A percentile compares a stretch with the other conserved stretches of the same genome.
Evolutionary conservation across 2,797 vertebrate species (phyloP).

Genomic region (Eutrigla gurnardus): DNA sequence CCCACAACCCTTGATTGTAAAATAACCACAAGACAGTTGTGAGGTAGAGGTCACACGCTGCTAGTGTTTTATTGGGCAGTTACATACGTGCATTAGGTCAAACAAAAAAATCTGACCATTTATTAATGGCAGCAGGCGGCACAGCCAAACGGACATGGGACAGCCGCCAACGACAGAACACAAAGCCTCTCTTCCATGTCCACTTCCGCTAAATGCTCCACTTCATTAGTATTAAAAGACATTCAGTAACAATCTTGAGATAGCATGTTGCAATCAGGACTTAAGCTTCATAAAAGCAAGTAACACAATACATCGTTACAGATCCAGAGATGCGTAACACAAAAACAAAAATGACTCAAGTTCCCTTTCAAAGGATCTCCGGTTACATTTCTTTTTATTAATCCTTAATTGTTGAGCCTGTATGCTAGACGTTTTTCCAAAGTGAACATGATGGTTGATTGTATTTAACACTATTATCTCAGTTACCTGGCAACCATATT

Average conservation of each 20-base stretch:
- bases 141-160: constrained; percentile 58
- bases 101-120: constrained; percentile 67
- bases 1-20: constrained; percentile 5
- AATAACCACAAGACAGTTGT: constrained; percentile 67
- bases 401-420: constrained; percentile 38
- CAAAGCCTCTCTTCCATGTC: constrained; percentile 36
- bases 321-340: constrained; percentile 50
- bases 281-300: constrained; percentile 59
- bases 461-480: constrained; percentile 52
- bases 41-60: constrained; percentile 78
- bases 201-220: constrained; percentile 16
- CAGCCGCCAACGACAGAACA: constrained; percentile 30
- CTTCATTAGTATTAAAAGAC: constrained; percentile 52
- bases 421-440: constrained; percentile 16
- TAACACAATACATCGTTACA: constrained; percentile 57
- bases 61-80: constrained; percentile 86
- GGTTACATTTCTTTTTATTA: constrained; percentile 43
- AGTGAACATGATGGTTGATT: constrained; percentile 44
- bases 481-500: constrained; percentile 57
- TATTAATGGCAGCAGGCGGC: constrained; percentile 62
- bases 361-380: constrained; percentile 45
- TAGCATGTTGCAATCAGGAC: constrained; percentile 54
- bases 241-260: constrained; percentile 55
- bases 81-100: constrained; percentile 76
- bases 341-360: constrained; percentile 49